Conservation (phyloP, 2,113 vertebrate species). For the Perca fluviatilis region DNA sequence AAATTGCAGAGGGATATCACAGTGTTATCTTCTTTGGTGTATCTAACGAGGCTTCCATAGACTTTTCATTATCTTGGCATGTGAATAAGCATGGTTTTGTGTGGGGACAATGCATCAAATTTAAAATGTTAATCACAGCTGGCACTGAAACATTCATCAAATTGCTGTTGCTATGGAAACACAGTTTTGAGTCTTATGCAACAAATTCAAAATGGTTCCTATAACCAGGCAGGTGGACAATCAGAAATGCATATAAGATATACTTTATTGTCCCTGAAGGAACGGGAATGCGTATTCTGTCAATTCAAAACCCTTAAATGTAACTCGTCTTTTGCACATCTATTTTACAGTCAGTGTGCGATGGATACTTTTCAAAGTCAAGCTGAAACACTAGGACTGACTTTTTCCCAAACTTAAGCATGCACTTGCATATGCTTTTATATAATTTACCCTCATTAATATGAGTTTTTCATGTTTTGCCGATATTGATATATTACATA, state of each 20-base stretch:
- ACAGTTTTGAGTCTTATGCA: conserved; percentile 52
- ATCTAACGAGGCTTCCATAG: background rate
- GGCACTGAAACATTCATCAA: conserved; percentile 53
- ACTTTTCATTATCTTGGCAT: conserved; percentile 4
- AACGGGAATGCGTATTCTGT: background rate
- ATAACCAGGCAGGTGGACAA: conserved; percentile 47
- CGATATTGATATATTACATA: background rate
- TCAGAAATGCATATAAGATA: background rate
- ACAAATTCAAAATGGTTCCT: conserved; percentile 56
- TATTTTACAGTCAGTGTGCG: background rate
- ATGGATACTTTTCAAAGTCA: too few species aligned
- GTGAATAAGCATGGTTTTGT: conserved; percentile 17
- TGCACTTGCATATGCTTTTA: background rate
- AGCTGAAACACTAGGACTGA: background rate
- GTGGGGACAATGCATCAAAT: conserved; percentile 41
- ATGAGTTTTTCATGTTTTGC: background rate
- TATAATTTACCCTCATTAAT: background rate
- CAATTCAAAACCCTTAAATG: background rate
- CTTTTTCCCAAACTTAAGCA: background rate
- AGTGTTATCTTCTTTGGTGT: background rate
- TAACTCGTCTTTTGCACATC: background rate
- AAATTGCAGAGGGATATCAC: background rate
- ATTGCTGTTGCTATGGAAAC: conserved; percentile 77
- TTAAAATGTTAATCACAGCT: conserved; percentile 52
- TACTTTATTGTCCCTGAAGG: background rate